These are phyloP conservation scores for Dromaius novaehollandiae DNA, from an alignment of 2,113 vertebrate species.

Conservation along the genomic window DNA sequence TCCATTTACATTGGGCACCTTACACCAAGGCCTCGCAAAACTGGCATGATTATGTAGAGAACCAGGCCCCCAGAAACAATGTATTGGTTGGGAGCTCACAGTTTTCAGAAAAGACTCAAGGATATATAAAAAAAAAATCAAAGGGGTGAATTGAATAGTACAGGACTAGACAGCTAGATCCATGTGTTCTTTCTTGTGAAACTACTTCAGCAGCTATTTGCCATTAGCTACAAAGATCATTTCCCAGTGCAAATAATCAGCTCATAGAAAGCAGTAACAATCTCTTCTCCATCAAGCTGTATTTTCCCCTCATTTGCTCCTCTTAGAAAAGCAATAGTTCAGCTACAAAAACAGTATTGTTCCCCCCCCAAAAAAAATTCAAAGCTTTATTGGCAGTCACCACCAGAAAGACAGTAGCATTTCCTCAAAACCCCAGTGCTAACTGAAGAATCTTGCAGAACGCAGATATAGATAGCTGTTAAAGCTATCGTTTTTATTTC, in stretches of 20 bases:
- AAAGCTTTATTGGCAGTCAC: background rate
- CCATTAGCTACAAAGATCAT: background rate
- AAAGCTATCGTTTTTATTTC: background rate
- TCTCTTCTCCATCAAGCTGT: background rate
- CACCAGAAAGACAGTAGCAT: background rate
- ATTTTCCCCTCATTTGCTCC: background rate
- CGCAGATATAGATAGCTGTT: background rate
- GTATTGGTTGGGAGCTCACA: background rate
- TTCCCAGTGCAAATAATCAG: background rate
- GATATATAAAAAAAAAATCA: background rate
- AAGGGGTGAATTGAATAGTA: background rate
- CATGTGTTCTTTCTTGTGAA: background rate
- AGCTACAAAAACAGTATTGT: background rate
- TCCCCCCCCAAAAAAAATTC: background rate
- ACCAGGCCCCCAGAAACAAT: background rate
- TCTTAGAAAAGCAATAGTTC: background rate
- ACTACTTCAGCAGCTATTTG: background rate
- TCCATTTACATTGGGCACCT: background rate
- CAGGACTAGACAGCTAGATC: background rate
- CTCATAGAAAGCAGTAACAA: background rate
- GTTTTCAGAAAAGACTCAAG: background rate
- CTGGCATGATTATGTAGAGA: background rate
- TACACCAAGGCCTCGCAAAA: background rate
- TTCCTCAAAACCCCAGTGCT: background rate
- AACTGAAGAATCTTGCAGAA: background rate